Base-by-base conservation (phyloP, 2,888 invertebrate species). In the Xestia xanthographa region DNA sequence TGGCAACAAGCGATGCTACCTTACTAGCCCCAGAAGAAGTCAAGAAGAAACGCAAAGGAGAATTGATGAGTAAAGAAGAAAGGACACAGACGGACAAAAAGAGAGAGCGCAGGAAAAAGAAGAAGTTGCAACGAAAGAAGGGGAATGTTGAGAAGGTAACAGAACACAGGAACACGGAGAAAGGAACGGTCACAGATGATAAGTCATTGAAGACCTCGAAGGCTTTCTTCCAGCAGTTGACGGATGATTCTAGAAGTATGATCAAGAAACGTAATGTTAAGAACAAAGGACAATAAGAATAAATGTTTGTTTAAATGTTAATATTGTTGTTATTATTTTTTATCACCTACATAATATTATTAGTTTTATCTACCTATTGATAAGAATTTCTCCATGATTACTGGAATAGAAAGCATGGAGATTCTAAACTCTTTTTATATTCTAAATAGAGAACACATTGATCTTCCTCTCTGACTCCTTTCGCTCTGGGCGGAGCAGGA, bases 11-110 rank as follows among this genome's bases (percentile, higher is more conserved):
- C 90, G 98, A 99, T 93, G 98, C 98, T 6, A 97, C 98, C 2
- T 93, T 99, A 56, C 95, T 99, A 82, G 99, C 99, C 29, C 99
- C 99, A 0, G 98, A 99, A 95, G 99, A 99, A 97, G 97, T 99
- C 1, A 97, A 97, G 93, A 97, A 97, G 97, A 97, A 95, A 88
- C 91, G 84, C 22, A 94, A 97, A 91, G 97, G 97, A 72, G 97
- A 97, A 86, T 91, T 95, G 81, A 94, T 97, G 75, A 98, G 98
- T 41, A 98, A 98, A 94, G 97, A 97, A 20, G 99, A 99, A 95
- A 97, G 98, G 80, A 98, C 98, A 0, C 97, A 97, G 72, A 98
- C 99, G 0, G 99, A 99, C 91, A 98, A 98, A 94, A 99, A 99
- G 86, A 97, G 99, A 68, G 98, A 98, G 86, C 96, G 99, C 77